Conservation (phyloP, 2,888 invertebrate species). For the Caenorhabditis uteleia region DNA sequence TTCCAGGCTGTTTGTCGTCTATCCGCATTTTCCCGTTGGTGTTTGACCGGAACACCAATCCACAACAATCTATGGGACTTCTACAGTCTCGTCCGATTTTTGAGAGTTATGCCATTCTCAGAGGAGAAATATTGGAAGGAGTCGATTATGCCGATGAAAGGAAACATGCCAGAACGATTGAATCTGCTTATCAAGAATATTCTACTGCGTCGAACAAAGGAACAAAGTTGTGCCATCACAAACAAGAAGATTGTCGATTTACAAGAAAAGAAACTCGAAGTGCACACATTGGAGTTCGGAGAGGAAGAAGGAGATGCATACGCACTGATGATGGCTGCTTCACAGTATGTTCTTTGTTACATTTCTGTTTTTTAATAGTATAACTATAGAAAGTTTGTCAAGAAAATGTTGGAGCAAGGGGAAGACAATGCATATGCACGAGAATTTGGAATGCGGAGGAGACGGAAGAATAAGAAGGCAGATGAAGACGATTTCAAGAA, state of each 20-base stretch:
- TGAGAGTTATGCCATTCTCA: constrained; percentile 86
- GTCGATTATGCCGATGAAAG: constrained; percentile 78
- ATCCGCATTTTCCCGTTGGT: constrained; percentile 79
- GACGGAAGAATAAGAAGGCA: constrained; percentile 14
- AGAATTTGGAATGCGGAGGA: constrained; percentile 17
- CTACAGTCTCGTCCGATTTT: constrained; percentile 76
- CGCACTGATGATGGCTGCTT: constrained; percentile 61
- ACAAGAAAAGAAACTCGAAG: constrained; percentile 59
- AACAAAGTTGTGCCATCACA: constrained; percentile 73
- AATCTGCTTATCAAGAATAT: constrained; percentile 84
- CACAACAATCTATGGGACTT: constrained; percentile 86
- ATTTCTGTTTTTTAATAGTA: neutral
- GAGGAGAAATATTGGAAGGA: constrained; percentile 88
- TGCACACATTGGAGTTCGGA: constrained; percentile 66
- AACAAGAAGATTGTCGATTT: constrained; percentile 69
- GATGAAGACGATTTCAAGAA: constrained; percentile 42
- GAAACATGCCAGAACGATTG: constrained; percentile 75
- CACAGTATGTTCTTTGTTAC: constrained; percentile 39
- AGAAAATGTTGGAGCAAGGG: constrained; percentile 33
- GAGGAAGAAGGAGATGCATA: constrained; percentile 69
- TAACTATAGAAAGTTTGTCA: constrained; percentile 67
- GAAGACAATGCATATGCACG: constrained; percentile 16
- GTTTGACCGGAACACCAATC: constrained; percentile 87
- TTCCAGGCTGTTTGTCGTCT: constrained; percentile 77
- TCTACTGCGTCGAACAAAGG: constrained; percentile 86